These are phyloP conservation scores for Tryphoninae sp. DNA, from an alignment of 2,888 invertebrate genomes.

Conservation along the genomic window DNA sequence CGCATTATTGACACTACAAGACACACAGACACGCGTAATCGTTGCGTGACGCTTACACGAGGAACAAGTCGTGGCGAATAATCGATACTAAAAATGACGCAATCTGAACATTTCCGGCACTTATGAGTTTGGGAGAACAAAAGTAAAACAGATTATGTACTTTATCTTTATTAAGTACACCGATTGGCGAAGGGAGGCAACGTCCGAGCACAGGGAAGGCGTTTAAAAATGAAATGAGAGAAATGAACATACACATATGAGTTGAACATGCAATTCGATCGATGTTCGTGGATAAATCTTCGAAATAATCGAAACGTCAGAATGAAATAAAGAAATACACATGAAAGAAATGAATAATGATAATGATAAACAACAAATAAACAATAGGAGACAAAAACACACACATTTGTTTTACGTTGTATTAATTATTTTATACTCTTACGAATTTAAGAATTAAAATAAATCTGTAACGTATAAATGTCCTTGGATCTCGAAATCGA, in stretches of 20 bases:
- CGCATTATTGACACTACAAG: conserved; percentile 39
- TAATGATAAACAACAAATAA: conserved; percentile 54
- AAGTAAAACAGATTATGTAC: conserved; percentile 40
- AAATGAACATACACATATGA: conserved; percentile 34
- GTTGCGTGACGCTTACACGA: conserved; percentile 18
- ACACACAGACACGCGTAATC: not conserved
- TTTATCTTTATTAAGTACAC: conserved; percentile 49
- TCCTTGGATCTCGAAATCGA: conserved; percentile 41
- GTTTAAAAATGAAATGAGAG: conserved; percentile 21
- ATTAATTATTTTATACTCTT: conserved; percentile 79
- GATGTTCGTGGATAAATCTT: conserved; percentile 42
- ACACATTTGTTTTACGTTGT: conserved; percentile 74
- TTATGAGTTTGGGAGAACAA: conserved; percentile 15
- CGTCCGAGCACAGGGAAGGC: conserved; percentile 49
- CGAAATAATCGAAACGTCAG: conserved; percentile 47
- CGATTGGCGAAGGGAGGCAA: conserved; percentile 32
- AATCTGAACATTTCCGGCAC: conserved; percentile 54
- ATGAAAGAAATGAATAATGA: conserved; percentile 40
- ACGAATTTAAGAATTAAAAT: conserved; percentile 75
- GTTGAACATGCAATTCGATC: conserved; percentile 35
- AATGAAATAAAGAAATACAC: conserved; percentile 24
- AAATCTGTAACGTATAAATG: conserved; percentile 74
- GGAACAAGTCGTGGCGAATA: conserved; percentile 12
- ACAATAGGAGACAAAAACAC: conserved; percentile 44
- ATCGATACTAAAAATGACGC: conserved; percentile 37